A percentile compares a stretch with the other conserved stretches of the same genome.
These are phyloP conservation scores for Phenacoccus solenopsis DNA, from an alignment of 1,140 invertebrate species.

Conservation along the genomic window DNA sequence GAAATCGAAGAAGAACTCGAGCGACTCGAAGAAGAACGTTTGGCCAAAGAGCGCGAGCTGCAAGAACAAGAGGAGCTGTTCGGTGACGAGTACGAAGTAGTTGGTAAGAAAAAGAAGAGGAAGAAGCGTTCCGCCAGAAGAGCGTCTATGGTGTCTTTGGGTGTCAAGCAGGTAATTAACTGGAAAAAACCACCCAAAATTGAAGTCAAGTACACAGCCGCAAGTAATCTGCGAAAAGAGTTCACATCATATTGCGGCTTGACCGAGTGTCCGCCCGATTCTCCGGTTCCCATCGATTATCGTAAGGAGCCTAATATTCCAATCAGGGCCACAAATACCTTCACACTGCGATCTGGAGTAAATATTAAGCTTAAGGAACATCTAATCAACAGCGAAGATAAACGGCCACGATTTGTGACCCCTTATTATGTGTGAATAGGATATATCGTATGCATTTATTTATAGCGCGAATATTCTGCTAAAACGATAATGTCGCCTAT, in stretches of 20 bases:
- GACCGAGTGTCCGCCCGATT: not conserved
- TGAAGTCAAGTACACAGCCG: not conserved
- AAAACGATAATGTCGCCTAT: too few species aligned
- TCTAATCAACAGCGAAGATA: not conserved
- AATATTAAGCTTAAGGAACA: not conserved
- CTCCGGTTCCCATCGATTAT: not conserved
- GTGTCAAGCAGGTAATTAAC: conserved; percentile 6
- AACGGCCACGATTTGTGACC: not conserved
- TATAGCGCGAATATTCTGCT: too few species aligned
- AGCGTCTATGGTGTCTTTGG: conserved; percentile 5
- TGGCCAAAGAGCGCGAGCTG: not conserved
- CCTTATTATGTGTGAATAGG: not conserved
- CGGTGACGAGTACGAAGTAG: conserved; percentile 9
- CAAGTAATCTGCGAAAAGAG: not conserved
- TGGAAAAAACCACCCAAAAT: not conserved
- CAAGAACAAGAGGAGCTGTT: conserved; percentile 4
- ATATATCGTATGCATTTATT: not conserved
- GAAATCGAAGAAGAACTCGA: not conserved
- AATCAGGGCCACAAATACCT: not conserved
- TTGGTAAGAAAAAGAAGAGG: not conserved
- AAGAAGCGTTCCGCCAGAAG: not conserved
- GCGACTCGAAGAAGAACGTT: not conserved
- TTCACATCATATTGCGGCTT: not conserved
- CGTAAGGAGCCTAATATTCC: not conserved
- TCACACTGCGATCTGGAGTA: not conserved